phyloP scores from a whole-genome alignment of 2,797 vertebrate species.

The Schizopygopsis malacanthus region DNA sequence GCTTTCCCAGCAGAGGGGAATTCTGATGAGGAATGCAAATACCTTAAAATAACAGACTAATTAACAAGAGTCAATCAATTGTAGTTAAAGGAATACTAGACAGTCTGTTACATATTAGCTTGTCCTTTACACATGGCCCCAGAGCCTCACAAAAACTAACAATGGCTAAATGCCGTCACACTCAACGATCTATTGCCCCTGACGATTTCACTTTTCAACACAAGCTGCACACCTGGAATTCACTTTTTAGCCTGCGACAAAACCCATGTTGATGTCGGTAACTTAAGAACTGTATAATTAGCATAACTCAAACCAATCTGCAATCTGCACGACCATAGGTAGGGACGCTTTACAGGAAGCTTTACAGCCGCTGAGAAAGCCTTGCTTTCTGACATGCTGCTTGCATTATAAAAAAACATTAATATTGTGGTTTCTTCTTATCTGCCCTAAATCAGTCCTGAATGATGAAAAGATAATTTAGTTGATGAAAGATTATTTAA shows the following conservation, averaged over 20 bases:
- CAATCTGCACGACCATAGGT: background rate
- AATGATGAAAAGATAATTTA: background rate
- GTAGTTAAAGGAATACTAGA: slow-evolving; percentile 35
- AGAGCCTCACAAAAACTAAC: slow-evolving; percentile 18
- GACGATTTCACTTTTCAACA: slow-evolving; percentile 12
- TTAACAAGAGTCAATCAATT: slow-evolving; percentile 42
- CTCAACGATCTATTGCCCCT: slow-evolving; percentile 37
- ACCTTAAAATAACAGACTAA: slow-evolving; percentile 33
- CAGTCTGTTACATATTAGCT: slow-evolving; percentile 56
- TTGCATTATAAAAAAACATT: slow-evolving; percentile 38
- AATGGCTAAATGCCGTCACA: background rate
- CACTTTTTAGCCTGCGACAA: background rate
- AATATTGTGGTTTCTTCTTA: slow-evolving; percentile 1
- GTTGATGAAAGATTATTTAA: background rate
- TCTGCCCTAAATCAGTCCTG: background rate
- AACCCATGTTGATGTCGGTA: background rate
- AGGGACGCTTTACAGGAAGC: slow-evolving; percentile 8
- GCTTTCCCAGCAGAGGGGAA: background rate
- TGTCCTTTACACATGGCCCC: slow-evolving; percentile 22
- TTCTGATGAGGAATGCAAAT: slow-evolving; percentile 37
- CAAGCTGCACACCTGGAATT: slow-evolving; percentile 24
- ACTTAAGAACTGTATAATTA: slow-evolving; percentile 8
- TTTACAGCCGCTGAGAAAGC: background rate
- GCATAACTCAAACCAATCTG: background rate
- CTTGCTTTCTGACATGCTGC: slow-evolving; percentile 27